These are phyloP conservation scores for Melanerpes aurifrons DNA, from an alignment of 2,113 vertebrate species.

Conservation along the genomic window DNA sequence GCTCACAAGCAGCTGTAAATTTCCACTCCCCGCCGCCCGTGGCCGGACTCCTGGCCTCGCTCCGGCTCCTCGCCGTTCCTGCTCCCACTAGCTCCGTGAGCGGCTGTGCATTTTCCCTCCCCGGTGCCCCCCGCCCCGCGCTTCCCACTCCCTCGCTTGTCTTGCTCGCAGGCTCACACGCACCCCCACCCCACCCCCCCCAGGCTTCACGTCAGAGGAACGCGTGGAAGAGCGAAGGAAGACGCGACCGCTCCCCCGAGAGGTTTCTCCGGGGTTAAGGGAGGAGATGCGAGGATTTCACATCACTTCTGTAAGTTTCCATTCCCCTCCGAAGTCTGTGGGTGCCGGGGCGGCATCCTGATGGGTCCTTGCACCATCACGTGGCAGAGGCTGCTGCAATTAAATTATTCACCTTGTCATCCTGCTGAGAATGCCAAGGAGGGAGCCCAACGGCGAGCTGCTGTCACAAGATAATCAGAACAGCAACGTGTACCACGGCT, in stretches of 20 bases:
- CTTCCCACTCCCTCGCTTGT: slow-evolving; percentile 43
- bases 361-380: slow-evolving; percentile 10
- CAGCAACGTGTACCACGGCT: not conserved
- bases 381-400: slow-evolving; percentile 21
- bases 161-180: slow-evolving; percentile 29
- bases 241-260: slow-evolving; percentile 39
- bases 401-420: slow-evolving; percentile 59
- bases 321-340: not conserved
- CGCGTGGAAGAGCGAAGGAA: slow-evolving; percentile 76
- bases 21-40: slow-evolving; percentile 77
- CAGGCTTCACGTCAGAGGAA: slow-evolving; percentile 80
- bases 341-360: not conserved
- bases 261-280: slow-evolving; percentile 55
- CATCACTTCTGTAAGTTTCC: slow-evolving; percentile 60
- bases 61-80: slow-evolving; percentile 61
- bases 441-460: not conserved
- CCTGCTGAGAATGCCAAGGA: slow-evolving; percentile 63
- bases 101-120: not conserved
- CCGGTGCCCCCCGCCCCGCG: not conserved
- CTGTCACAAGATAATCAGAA: slow-evolving; percentile 22
- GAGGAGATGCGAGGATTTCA: slow-evolving; percentile 12
- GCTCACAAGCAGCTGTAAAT: slow-evolving; percentile 76
- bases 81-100: slow-evolving; percentile 69
- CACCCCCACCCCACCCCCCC: slow-evolving; percentile 67
- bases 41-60: slow-evolving; percentile 57